Base-by-base conservation (phyloP, 2,113 vertebrate species). In the Tretioscincus oriximinensis region DNA sequence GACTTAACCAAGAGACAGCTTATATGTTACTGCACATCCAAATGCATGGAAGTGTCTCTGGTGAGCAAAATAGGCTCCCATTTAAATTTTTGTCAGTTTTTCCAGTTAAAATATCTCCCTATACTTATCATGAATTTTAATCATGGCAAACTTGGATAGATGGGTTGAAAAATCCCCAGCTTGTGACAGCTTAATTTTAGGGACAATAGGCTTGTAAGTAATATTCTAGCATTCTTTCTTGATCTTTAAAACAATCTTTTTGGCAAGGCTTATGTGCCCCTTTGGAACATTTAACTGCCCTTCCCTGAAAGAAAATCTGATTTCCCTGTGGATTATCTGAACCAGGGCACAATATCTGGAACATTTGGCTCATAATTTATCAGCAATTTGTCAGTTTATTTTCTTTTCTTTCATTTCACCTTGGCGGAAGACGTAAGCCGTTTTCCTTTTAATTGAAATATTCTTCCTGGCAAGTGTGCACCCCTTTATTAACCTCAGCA, bases 401-500 rank as follows among this genome's bases (percentile, higher is more conserved):
- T 80, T 80, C 58, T 47, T 47, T 74, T 79, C 35, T 86, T 90
- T 91, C 77, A 31, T 2, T 90, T 90, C 87, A 79, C 77, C 86
- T 89, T 79, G 75, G 84, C 80, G 81, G 47, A 76, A 87, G 84
- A 60, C 87, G 87, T 89, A 89, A 87, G 72, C 81, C 76, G 88
- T 87, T 90, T 90, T 84, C 76, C 78, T 87, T 93, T 93, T 91
- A 93, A 92, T 88, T 91, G 89, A 92, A 90, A 90, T 89, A 84
- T 90, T 78, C 84, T 84, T 81, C 85, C 87, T 92, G 92, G 91
- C 84, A 92, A 88, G 87, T 24, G 1, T 87, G 85, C 82, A 14
- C 89, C 82, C 84, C 86, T 93, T 94, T 92, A 93, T 95, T 94
- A 94, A 94, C 92, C 92, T 88, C 93, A 92, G 83, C 87, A 93